Base-by-base conservation (phyloP, 1,140 invertebrate species). In the Zaprionus ornatus region DNA sequence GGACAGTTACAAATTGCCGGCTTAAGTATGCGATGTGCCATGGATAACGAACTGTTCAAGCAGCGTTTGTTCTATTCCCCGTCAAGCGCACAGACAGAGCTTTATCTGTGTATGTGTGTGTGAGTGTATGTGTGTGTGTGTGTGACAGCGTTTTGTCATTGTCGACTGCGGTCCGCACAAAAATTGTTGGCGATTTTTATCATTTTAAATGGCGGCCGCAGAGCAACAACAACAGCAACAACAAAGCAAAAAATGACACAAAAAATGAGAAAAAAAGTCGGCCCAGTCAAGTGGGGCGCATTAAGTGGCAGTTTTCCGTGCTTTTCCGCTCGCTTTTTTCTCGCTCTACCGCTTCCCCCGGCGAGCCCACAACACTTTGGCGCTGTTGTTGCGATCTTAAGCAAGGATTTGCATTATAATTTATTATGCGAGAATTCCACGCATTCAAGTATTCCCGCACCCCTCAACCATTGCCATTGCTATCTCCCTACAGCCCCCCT, bases 161-260 rank as follows among this genome's bases (percentile, higher is more conserved):
- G 62, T 65, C 66, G 62, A 59, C 62, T 65, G 67, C 55, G 65
- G 67, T 69, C 48, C 80, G 65, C 61, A 32, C 66, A 70, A 67
- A 84, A 85, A 85, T 81, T 85, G 79, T 75, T 72, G 71, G 78
- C 82, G 82, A 85, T 85, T 85, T 85, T 85, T 85, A 85, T 85
- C 82, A 85, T 79, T 85, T 85, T 84, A 84, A 84, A 84, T 85
- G 82, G 82, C 71, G 62, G 74, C 73, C 57, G 48, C 63, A 32
- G 29, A 32, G 29, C 29, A 9, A 10, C 29, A 32, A 29, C 29
- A 32, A 32, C 29, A 32, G 29, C 29, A 32, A 32, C 9, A 64
- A 77, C 69, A 66, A 80, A 76, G 75, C 72, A 73, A 69, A 75
- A 74, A 52, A 73, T 45, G 19, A 40, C 60, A 57, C 48, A 42